These are phyloP conservation scores for Molorchus minor DNA, from an alignment of 2,888 invertebrate species.

Conservation along the genomic window DNA sequence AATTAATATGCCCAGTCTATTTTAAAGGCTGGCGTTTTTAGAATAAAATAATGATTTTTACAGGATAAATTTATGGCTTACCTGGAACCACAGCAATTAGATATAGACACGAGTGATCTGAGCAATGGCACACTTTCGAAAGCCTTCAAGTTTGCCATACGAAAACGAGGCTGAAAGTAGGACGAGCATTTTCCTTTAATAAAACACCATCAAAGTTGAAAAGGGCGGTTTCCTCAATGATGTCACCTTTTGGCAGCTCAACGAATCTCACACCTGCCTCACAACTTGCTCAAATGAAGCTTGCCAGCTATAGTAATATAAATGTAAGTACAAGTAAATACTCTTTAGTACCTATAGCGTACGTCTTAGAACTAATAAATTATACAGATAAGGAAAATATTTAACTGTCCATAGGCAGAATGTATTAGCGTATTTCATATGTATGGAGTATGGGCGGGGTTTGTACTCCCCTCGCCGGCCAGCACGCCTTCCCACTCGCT, in stretches of 20 bases:
- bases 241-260: slow-evolving; percentile 88
- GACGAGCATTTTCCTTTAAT: slow-evolving; percentile 94
- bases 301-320: slow-evolving; percentile 87
- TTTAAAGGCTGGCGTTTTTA: slow-evolving; percentile 23
- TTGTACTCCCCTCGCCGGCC: too few species aligned
- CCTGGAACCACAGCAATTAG: slow-evolving; percentile 82
- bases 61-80: slow-evolving; percentile 84
- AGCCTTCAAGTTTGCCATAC: slow-evolving; percentile 90
- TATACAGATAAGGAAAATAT: too few species aligned
- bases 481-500: too few species aligned
- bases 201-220: slow-evolving; percentile 94
- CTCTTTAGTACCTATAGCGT: too few species aligned
- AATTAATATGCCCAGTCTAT: too few species aligned
- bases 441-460: too few species aligned
- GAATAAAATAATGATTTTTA: slow-evolving; percentile 43
- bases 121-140: slow-evolving; percentile 88
- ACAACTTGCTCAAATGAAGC: slow-evolving; percentile 84
- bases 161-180: slow-evolving; percentile 86
- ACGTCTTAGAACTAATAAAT: not conserved
- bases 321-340: slow-evolving; percentile 76
- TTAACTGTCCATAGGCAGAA: too few species aligned
- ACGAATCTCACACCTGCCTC: slow-evolving; percentile 84
- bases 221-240: slow-evolving; percentile 93
- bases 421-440: too few species aligned
- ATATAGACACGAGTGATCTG: slow-evolving; percentile 89